phyloP scores from a whole-genome alignment of 92 coral and sea anemone species.

The Diadumene lineata region DNA sequence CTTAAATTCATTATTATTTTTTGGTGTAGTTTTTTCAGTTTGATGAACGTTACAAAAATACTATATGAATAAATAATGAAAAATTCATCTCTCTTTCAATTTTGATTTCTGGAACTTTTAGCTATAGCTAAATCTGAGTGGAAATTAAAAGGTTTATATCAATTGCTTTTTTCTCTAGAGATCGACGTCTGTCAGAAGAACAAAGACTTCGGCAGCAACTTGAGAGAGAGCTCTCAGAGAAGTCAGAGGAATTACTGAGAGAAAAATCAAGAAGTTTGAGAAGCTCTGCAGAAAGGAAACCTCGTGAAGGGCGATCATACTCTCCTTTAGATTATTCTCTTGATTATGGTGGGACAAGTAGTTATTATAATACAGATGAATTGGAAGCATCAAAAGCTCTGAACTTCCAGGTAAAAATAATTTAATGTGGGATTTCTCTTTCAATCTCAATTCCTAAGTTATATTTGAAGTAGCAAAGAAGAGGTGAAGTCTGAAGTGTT shows the following conservation, averaged over 20 bases:
- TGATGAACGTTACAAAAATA: no score
- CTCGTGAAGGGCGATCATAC: conserved; percentile 34
- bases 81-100: not conserved
- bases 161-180: conserved; percentile 33
- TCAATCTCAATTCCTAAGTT: not conserved
- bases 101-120: not conserved
- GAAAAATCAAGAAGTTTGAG: conserved; percentile 47
- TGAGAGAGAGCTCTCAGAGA: conserved; percentile 72
- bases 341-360: conserved; percentile 31
- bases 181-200: conserved; percentile 57
- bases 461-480: no score
- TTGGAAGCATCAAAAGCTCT: conserved; percentile 39
- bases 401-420: conserved; percentile 44
- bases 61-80: not conserved
- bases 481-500: no score
- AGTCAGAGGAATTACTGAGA: conserved; percentile 67
- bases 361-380: conserved; percentile 27
- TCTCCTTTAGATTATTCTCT: conserved; percentile 28
- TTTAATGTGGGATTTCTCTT: not conserved
- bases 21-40: no score
- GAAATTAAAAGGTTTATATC: no score
- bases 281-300: conserved; percentile 20
- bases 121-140: no score
- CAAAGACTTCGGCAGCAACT: conserved; percentile 65
- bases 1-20: no score